Percentiles rank a stretch among this genome's conserved stretches.
These are phyloP conservation scores for Sylvia atricapilla DNA, from an alignment of 2,113 vertebrate species.

Conservation along the genomic window DNA sequence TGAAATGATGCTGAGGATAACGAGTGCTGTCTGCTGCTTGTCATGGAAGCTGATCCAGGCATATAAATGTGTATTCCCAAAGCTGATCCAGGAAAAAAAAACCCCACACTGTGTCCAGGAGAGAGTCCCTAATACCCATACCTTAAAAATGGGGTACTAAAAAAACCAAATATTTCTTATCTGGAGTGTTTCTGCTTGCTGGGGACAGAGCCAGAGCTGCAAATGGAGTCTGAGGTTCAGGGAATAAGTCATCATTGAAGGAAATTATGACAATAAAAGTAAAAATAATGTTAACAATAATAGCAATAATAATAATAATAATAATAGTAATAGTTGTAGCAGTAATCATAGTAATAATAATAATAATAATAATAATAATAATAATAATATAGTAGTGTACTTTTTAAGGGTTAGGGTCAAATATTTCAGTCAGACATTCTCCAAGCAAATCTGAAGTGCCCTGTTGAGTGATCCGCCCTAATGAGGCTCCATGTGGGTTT, in stretches of 20 bases:
- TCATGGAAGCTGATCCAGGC: neutral
- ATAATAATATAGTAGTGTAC: neutral
- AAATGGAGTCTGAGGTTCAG: neutral
- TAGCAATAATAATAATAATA: no score
- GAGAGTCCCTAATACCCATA: neutral
- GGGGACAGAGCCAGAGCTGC: neutral
- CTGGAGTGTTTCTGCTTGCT: neutral
- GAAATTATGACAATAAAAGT: neutral
- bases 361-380: neutral
- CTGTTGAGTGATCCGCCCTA: neutral
- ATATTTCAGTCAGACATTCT: neutral
- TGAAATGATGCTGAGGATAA: neutral
- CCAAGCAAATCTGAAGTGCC: neutral
- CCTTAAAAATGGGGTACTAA: neutral
- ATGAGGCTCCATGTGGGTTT: neutral
- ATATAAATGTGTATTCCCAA: neutral
- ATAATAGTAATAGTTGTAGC: no score
- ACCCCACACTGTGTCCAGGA: neutral
- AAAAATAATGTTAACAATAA: neutral
- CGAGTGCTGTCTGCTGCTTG: rapidly evolving
- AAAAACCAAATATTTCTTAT: neutral
- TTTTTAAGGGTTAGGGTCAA: neutral
- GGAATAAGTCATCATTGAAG: neutral
- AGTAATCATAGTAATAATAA: rapidly evolving
- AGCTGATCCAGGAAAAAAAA: neutral